Evolutionary conservation across 1,140 invertebrate species (phyloP), one percentile per base, ranked within the genome.

Genomic region (Chymomyza costata): DNA sequence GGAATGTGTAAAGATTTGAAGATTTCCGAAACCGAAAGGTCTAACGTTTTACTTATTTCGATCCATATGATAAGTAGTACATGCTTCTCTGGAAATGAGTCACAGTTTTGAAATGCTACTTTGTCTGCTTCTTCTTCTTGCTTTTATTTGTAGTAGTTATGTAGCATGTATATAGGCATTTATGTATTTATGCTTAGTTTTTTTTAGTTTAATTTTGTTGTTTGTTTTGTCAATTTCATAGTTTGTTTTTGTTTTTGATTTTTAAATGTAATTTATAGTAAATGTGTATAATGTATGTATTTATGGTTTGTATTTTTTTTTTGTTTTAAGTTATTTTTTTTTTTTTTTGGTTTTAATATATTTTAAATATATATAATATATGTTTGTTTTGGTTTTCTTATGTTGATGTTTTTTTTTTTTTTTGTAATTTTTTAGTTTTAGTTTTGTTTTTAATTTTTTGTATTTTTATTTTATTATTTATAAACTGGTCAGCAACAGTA

Each of bases 401-500:
- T 58, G 38, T 41, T 64, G 65, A 65, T 65, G 61, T 65, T 45
- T 64, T 67, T 78, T 63, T 55, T 65, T 31, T 21, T 38, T 54
- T 17, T 37, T 55, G n/a, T 50, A 51, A 51, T 59, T 59, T 63
- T 38, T 32, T 47, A 14, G 25, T 25, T 56, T 56, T 28, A 18
- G 18, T 25, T 63, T 39, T 8, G 8, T 19, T 21, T n/a, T 45
- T 25, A 28, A 18, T 38, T 35, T 53, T 11, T 44, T 35, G 25
- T 21, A 10, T 15, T 44, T 31, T 41, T 6, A 25, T 49, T 45
- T 60, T 15, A 37, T 62, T 66, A 78, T 78, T 80, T 83, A 83
- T 83, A 84, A 84, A 84, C 82, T 84, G 82, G 82, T 84, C 82
- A 84, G 82, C 82, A 84, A 84, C 82, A 84, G 82, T 84, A 84